Evolutionary conservation across 2,797 vertebrate genomes (phyloP).

Genomic region (Acipenser transmontanus): DNA sequence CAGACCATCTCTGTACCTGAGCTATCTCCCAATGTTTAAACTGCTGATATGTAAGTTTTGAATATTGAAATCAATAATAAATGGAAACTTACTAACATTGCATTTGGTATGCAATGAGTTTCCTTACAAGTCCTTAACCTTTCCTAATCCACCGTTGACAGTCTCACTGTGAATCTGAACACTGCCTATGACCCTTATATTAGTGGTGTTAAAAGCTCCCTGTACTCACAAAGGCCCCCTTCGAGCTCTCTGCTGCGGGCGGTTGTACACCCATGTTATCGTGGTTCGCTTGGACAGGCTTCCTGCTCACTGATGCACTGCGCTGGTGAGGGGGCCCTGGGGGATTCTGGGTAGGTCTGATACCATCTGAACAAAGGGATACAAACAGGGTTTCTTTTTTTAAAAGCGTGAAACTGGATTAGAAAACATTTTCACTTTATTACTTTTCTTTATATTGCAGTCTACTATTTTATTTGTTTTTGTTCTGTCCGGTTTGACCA

Average conservation of each 20-base stretch:
- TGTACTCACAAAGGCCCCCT: constrained; percentile 37
- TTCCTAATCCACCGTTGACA: not conserved
- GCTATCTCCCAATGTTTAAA: too few relatives aligned
- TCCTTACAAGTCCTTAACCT: too few relatives aligned
- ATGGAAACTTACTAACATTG: too few relatives aligned
- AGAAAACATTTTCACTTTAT: too few relatives aligned
- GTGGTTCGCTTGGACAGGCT: constrained; percentile 25
- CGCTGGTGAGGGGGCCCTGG: constrained; percentile 28
- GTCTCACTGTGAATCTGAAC: not conserved
- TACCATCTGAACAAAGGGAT: constrained; percentile 34
- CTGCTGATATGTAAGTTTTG: too few relatives aligned
- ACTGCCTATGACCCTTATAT: not conserved
- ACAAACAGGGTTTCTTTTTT: constrained; percentile 2
- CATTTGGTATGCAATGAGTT: not conserved
- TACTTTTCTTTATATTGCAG: too few relatives aligned
- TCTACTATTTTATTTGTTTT: too few relatives aligned
- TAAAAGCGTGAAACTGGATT: too few relatives aligned
- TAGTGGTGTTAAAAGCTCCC: not conserved
- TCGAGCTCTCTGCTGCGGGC: constrained; percentile 36
- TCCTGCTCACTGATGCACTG: constrained; percentile 31
- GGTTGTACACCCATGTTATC: constrained; percentile 33
- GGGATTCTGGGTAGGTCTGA: constrained; percentile 19
- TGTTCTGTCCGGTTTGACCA: too few relatives aligned
- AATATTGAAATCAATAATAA: too few relatives aligned
- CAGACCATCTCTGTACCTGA: too few relatives aligned